Base-by-base conservation (phyloP, 2,888 invertebrate genomes). In the Disparrhopalites patrizii region DNA sequence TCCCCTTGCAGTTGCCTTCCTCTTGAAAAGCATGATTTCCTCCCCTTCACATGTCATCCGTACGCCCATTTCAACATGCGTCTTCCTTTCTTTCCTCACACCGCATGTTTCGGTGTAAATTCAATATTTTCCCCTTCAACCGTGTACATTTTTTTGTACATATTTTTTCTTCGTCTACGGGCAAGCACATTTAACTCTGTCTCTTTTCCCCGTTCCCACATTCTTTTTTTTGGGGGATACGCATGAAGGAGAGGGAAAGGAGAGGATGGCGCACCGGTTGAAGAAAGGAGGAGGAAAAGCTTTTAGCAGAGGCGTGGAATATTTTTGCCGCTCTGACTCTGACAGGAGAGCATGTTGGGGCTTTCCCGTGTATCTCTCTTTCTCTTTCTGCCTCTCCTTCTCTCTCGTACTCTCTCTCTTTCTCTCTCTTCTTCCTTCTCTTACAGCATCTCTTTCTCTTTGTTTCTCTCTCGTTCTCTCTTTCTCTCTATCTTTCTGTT, bases 291-390 rank as follows among this genome's bases (percentile, higher is more conserved):
- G 50, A 31, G 43, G 43, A 43, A 57, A 60, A 60, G 31, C 47
- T 60, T 60, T 40, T 60, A 60, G 43, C n/a, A 31, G 47, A 30
- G 31, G 47, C 33, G 28, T 25, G 31, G 43, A 47, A 56, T 56
- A 47, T 60, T 60, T 60, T 58, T 60, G 13, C 31, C 56, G 13
- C 25, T 18, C 47, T 47, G 60, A 60, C 60, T 60, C 47, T 60
- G 60, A 60, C 60, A 60, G 60, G 30, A 58, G 5, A 15, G 40
- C 18, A 40, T 18, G 47, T n/a, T n/a, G n/a, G n/a, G n/a, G n/a
- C n/a, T n/a, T n/a, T n/a, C n/a, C n/a, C n/a, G n/a, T n/a, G n/a
- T n/a, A n/a, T n/a, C n/a, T n/a, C n/a, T n/a, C n/a, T n/a, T n/a
- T n/a, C n/a, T n/a, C n/a, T n/a, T n/a, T n/a, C n/a, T n/a, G n/a